phyloP scores from a whole-genome alignment of 2,888 invertebrate genomes.

The Plebejus argus region DNA sequence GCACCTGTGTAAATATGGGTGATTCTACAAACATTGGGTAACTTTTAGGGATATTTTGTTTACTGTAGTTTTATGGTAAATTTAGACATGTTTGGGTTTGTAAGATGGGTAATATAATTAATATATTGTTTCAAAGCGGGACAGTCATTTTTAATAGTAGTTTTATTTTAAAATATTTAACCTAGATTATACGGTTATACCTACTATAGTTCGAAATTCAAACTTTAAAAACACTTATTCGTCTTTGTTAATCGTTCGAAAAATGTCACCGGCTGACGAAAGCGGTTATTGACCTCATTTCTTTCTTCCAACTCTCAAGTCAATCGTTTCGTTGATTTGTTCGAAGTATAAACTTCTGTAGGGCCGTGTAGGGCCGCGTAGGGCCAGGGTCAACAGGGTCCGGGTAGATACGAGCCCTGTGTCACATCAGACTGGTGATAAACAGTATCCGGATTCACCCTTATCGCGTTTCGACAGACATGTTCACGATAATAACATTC shows the following conservation, averaged over 20 bases:
- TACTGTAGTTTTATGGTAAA: no score
- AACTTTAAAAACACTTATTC: not conserved
- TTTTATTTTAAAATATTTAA: not conserved
- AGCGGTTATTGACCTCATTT: not conserved
- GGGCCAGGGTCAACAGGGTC: conserved; percentile 13
- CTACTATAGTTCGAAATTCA: not conserved
- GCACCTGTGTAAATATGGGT: no score
- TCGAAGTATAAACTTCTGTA: conserved; percentile 12
- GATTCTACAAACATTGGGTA: no score
- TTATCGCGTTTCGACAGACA: conserved; percentile 21
- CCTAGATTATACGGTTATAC: not conserved
- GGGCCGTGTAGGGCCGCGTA: not conserved
- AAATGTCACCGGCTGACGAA: not conserved
- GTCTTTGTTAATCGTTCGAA: not conserved
- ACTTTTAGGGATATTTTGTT: no score
- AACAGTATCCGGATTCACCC: conserved; percentile 19
- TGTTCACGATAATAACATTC: not conserved
- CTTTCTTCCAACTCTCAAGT: not conserved
- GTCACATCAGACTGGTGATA: not conserved
- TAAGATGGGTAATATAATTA: no score
- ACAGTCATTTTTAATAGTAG: no score
- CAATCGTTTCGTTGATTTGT: not conserved
- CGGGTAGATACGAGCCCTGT: conserved; percentile 25
- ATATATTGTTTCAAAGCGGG: no score
- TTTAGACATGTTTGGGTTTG: no score